Percentiles rank a stretch among this genome's conserved stretches.
Evolutionary conservation across 1,140 invertebrate species (phyloP).

Genomic region (Armadillidium nasatum): DNA sequence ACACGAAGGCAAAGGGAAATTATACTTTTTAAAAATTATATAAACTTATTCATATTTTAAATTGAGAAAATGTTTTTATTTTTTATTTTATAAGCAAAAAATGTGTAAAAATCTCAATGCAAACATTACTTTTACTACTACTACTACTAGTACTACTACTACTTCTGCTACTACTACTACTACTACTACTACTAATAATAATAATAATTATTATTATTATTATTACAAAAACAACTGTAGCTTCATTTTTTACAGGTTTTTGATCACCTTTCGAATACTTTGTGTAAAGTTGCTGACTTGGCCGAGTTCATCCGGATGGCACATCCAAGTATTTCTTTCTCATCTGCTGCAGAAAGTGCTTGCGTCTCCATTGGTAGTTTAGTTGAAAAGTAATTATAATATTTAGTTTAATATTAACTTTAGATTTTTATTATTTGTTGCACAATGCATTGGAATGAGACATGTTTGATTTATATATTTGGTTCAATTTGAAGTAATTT

Average conservation of each 20-base stretch:
- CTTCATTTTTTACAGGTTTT: conserved; percentile 69
- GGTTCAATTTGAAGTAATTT: too few species aligned
- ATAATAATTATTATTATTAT: not conserved
- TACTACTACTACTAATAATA: not conserved
- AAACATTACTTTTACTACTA: too few species aligned
- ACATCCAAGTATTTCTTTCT: conserved; percentile 72
- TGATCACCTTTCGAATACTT: conserved; percentile 85
- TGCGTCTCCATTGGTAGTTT: conserved; percentile 79
- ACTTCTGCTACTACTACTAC: not conserved
- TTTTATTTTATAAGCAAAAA: too few species aligned
- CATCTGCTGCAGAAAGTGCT: conserved; percentile 74
- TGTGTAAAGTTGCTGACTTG: conserved; percentile 92
- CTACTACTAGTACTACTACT: too few species aligned
- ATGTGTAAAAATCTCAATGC: too few species aligned
- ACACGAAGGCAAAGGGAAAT: too few species aligned
- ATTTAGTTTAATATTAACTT: not conserved
- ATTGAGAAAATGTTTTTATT: too few species aligned
- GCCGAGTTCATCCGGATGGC: conserved; percentile 89
- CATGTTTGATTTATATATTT: not conserved
- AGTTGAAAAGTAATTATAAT: conserved; percentile 88
- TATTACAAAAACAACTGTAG: not conserved
- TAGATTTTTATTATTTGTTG: not conserved
- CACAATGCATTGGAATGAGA: too few species aligned
- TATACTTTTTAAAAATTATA: too few species aligned
- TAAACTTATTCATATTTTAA: too few species aligned